Conservation (phyloP, 2,797 vertebrate genomes). For the Hemibagrus guttatus region DNA sequence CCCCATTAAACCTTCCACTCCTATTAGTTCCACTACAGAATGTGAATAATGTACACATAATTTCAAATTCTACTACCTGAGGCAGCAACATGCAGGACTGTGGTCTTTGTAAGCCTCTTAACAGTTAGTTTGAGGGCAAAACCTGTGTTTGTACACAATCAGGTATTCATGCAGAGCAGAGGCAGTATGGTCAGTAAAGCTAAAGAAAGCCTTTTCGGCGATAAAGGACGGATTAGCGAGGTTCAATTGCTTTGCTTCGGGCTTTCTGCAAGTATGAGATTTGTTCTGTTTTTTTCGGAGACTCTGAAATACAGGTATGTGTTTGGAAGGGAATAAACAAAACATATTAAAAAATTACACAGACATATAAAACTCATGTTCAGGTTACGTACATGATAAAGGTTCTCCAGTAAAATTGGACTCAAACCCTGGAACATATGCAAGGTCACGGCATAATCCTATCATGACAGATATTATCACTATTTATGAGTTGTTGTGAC, state of each 20-base stretch:
- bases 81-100: not conserved
- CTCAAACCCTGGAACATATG: not conserved
- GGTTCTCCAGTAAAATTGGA: not conserved
- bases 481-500: not conserved
- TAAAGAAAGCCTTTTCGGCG: not conserved
- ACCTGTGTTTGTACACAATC: conserved; percentile 32
- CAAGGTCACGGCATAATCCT: not conserved
- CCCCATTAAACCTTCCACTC: not conserved
- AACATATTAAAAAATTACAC: not conserved
- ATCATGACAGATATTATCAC: not conserved
- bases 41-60: not conserved
- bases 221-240: conserved; percentile 3
- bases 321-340: not conserved
- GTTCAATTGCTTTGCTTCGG: conserved; percentile 6
- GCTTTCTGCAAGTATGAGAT: conserved; percentile 3
- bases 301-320: not conserved
- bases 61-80: not conserved
- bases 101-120: conserved; percentile 32
- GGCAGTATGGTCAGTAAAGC: conserved; percentile 14
- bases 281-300: not conserved
- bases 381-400: not conserved
- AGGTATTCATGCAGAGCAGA: conserved; percentile 20
- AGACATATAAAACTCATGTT: not conserved
- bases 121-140: conserved; percentile 17
- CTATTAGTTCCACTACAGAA: not conserved